Conservation (phyloP, 2,797 vertebrate genomes). For the Coilia nasus region DNA sequence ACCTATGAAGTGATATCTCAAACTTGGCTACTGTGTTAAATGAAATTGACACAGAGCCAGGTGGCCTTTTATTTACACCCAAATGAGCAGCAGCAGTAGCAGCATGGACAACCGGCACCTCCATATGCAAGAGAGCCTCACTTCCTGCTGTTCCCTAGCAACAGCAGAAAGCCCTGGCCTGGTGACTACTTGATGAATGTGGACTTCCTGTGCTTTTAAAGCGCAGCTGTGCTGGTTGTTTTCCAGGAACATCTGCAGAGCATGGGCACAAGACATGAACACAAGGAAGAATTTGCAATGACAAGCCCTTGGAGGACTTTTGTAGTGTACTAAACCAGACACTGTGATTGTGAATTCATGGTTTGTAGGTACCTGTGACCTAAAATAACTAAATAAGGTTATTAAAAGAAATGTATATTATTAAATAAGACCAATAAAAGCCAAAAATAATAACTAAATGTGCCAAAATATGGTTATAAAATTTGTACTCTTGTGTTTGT, state of each 20-base stretch:
- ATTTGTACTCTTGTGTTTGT: no score
- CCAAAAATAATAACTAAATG: not conserved
- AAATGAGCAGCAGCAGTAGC: not conserved
- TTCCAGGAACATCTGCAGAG: conserved; percentile 11
- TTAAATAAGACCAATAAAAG: no score
- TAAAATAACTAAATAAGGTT: no score
- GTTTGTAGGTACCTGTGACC: not conserved
- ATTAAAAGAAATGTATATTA: no score
- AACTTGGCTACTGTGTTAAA: no score
- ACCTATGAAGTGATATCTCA: no score
- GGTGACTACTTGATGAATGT: conserved; percentile 11
- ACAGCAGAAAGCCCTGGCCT: conserved; percentile 6
- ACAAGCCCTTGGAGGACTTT: not conserved
- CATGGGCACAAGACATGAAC: not conserved
- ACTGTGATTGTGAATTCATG: not conserved
- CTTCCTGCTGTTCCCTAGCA: conserved; percentile 20
- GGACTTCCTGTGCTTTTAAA: conserved; percentile 26
- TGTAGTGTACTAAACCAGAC: not conserved
- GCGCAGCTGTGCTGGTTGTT: conserved; percentile 13
- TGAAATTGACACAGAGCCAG: not conserved
- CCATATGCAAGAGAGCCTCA: not conserved
- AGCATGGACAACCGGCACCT: not conserved
- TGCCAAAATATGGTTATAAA: not conserved
- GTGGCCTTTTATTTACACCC: conserved; percentile 7
- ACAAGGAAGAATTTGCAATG: not conserved